Conservation (phyloP, 64 coral and sea anemone genomes). For the Anthopleura sola region DNA sequence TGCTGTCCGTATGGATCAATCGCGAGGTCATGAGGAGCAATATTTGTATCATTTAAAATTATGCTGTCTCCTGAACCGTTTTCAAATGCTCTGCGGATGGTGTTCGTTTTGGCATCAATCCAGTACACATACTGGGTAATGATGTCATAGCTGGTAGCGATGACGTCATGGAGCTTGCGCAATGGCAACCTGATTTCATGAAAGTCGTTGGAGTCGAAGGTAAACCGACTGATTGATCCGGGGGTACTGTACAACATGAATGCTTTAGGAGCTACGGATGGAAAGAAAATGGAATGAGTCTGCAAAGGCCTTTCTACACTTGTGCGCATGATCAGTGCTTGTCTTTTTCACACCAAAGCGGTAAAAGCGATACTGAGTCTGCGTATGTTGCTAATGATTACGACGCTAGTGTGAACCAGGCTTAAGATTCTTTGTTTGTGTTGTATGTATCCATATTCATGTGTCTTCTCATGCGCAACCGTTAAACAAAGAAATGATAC, state of each 20-base stretch:
- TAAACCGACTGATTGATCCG: slow-evolving; percentile 51
- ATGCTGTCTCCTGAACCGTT: slow-evolving; percentile 44
- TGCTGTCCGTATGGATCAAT: slow-evolving; percentile 81
- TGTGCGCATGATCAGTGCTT: no score
- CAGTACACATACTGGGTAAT: slow-evolving; percentile 80
- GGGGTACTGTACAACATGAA: slow-evolving; percentile 81
- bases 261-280: slow-evolving; percentile 40
- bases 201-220: slow-evolving; percentile 66
- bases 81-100: slow-evolving; percentile 52
- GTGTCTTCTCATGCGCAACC: no score
- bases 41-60: background rate
- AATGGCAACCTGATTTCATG: slow-evolving; percentile 69
- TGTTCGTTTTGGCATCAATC: slow-evolving; percentile 45
- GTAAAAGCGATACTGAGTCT: no score
- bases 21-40: slow-evolving; percentile 69
- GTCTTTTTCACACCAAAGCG: no score
- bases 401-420: no score
- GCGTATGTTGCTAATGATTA: no score
- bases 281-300: no score
- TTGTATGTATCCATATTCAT: no score
- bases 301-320: no score
- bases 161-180: slow-evolving; percentile 45
- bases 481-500: no score
- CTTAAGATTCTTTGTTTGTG: no score
- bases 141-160: slow-evolving; percentile 71